Evolutionary conservation across 2,797 vertebrate species (phyloP), one percentile per base, ranked within the genome.

Genomic region (Caiman crocodilus): DNA sequence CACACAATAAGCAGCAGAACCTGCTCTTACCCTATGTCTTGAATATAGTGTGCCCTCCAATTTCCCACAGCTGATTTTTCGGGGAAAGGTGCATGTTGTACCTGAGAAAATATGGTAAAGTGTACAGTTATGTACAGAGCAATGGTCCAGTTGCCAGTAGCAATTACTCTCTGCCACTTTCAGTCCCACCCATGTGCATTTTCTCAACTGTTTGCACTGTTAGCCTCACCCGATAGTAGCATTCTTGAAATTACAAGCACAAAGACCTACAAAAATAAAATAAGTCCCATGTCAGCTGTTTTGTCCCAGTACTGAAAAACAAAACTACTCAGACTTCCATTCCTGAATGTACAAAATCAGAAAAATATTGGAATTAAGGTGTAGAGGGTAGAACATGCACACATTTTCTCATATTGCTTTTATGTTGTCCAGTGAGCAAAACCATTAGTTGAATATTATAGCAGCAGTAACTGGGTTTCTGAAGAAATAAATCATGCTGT

Each of bases 261-360:
- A 96, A 95, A 95, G 60, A 75, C 79, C 80, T 91, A 91, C 84
- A 94, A 93, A 92, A 86, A 82, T 78, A 85, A 95, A 95, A 42
- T 55, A 94, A 94, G 58, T 91, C 60, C 78, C 88, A 82, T 26
- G 57, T 79, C 85, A 94, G 87, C 76, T 95, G 78, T 95, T 97
- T 85, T 94, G 75, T 14, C 90, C 94, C 42, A 77, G 83, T 57
- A 79, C 60, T 91, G 95, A 93, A 91, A 96, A 82, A 88, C 11
- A 90, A 94, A 95, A 93, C 82, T 73, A 78, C 80, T 85, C 42
- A 61, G 79, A 82, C 56, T 95, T 26, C 61, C 56, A 77, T 58
- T 17, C 23, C 59, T 92, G 89, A 92, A 87, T 80, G 63, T 21
- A 84, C 21, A 90, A 80, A 83, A 87, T 50, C 79, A 71, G 86